Conservation (phyloP, 2,888 invertebrate species). For the Teinopalpus imperialis region DNA sequence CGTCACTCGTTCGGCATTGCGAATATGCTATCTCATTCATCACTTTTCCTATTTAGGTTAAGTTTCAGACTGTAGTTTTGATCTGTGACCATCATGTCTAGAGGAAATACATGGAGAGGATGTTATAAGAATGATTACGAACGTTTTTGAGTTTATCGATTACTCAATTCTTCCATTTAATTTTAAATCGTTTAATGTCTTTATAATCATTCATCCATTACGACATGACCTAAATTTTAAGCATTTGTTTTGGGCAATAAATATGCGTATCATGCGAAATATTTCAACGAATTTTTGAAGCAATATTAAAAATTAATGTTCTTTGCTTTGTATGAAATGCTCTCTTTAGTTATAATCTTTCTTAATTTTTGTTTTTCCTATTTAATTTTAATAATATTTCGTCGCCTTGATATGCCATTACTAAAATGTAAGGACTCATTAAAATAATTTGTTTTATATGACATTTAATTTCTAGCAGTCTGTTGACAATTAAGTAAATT, state of each 20-base stretch:
- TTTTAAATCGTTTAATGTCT: slow-evolving; percentile 32
- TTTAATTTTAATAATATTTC: slow-evolving; percentile 3
- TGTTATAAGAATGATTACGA: neutral
- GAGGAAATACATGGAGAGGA: slow-evolving; percentile 1
- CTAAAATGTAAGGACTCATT: slow-evolving; percentile 2
- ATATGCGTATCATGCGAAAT: slow-evolving; percentile 16
- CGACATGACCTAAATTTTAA: slow-evolving; percentile 60
- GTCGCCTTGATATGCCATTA: neutral
- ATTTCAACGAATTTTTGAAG: slow-evolving; percentile 69
- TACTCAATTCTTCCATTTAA: slow-evolving; percentile 36
- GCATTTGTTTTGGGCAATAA: slow-evolving; percentile 42
- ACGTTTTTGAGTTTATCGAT: slow-evolving; percentile 5
- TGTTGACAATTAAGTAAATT: neutral
- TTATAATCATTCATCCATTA: slow-evolving; percentile 58
- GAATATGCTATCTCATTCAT: slow-evolving; percentile 61
- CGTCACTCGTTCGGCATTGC: slow-evolving; percentile 62
- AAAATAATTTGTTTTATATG: neutral
- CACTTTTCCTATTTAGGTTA: slow-evolving; percentile 13
- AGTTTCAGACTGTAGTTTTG: slow-evolving; percentile 13
- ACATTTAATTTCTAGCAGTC: slow-evolving; percentile 12
- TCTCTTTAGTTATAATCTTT: slow-evolving; percentile 29
- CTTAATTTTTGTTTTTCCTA: neutral
- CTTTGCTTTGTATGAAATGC: slow-evolving; percentile 29
- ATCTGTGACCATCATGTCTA: slow-evolving; percentile 4
- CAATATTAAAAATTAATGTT: slow-evolving; percentile 52